Percentiles rank a stretch among this genome's conserved stretches.
phyloP scores from a whole-genome alignment of 2,888 invertebrate species.

The Acronicta psi region DNA sequence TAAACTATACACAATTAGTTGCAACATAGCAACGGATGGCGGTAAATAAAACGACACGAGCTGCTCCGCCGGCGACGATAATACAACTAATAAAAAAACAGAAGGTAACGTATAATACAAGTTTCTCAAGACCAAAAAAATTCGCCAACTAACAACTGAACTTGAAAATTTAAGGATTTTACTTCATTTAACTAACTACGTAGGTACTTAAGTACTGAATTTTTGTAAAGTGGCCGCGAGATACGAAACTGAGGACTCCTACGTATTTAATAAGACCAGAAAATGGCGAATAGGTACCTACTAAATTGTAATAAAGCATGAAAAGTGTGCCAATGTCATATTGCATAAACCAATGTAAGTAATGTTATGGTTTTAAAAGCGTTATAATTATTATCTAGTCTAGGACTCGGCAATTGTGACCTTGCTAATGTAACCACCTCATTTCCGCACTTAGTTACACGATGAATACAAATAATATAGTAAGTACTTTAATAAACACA shows the following conservation, averaged over 20 bases:
- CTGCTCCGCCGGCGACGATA: constrained; percentile 31
- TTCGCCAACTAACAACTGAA: constrained; percentile 36
- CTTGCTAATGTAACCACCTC: constrained; percentile 17
- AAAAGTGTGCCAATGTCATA: constrained; percentile 44
- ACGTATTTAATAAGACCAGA: too few species aligned
- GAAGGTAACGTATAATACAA: constrained; percentile 33
- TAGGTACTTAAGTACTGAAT: too few species aligned
- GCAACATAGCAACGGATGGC: constrained; percentile 60
- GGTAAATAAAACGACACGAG: constrained; percentile 37
- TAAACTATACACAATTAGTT: constrained; percentile 65
- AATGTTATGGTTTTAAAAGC: constrained; percentile 22
- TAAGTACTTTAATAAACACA: too few species aligned
- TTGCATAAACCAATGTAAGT: constrained; percentile 14
- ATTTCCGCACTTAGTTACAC: constrained; percentile 10
- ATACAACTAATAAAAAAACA: constrained; percentile 45
- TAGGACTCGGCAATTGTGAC: constrained; percentile 17
- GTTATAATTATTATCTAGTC: neutral
- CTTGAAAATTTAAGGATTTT: constrained; percentile 16
- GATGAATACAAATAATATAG: too few species aligned
- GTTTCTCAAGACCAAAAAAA: constrained; percentile 36
- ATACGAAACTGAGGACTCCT: too few species aligned
- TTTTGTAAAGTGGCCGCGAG: too few species aligned
- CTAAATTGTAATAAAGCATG: too few species aligned
- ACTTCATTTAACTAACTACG: too few species aligned
- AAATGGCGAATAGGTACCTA: too few species aligned